Base-by-base conservation (phyloP, 2,113 vertebrate genomes). In the Megaceryle maxima region DNA sequence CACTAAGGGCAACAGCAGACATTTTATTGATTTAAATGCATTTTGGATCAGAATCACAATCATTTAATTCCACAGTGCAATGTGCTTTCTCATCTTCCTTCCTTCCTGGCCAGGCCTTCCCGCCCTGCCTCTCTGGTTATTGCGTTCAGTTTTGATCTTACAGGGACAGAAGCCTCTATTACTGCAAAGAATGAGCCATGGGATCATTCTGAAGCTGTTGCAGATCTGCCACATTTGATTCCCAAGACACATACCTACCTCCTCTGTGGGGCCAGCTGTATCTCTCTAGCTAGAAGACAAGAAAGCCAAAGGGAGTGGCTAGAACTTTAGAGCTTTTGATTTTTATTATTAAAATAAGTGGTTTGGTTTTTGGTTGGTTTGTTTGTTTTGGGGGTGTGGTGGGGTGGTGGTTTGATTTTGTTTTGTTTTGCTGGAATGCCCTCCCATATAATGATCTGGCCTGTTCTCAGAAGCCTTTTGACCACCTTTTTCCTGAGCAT, bases 221-320 rank as follows among this genome's bases (percentile, higher is more conserved):
- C 57, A 83, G 48, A 64, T n/a, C 43, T 41, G n/a, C 19, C 10
- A 4, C 2, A 0, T n/a, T 25, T 1, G 6, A 26, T 18, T 87
- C 37, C 50, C 51, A n/a, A 53, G 59, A 22, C 0, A 0, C 1
- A 1, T 7, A 39, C 14, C 33, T 25, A 24, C 15, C 46, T 57
- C 76, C 76, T 56, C 35, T 20, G 10, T 2, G 11, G 6, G 33
- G 57, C 35, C 62, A 68, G 19, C 28, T 10, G 21, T 10, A 13
- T 29, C 25, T 33, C 25, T 57, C 29, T 63, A 57, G 15, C 16
- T 57, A 21, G 56, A 80, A 79, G 15, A 29, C 18, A 16, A 46
- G 28, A 57, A 35, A 57, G 69, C 16, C 48, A 25, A 75, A 74
- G 31, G 20, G 46, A 66, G 10, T 1, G 5, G 13, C 51, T 59